Evolutionary conservation across 2,797 vertebrate species (phyloP), one percentile per base, ranked within the genome.

Genomic region (Muscicapa comitata): DNA sequence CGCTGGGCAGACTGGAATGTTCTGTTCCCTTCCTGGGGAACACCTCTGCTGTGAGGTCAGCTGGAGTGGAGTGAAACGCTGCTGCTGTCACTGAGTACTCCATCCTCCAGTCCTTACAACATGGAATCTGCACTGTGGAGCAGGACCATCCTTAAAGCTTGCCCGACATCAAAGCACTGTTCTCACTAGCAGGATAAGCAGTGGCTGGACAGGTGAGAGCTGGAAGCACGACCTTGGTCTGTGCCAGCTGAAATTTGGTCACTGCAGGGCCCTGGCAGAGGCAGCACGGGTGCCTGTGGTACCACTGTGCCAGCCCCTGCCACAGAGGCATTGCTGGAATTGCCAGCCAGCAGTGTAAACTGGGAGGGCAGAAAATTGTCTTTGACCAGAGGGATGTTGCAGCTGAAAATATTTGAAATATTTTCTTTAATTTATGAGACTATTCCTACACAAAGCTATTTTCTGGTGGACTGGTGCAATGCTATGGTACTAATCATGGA

Each of bases 231-330:
- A 6, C 33, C 23, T 9, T 61, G 29, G 26, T 25, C 38, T 25
- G 31, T 29, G 50, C 28, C 28, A 62, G 68, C 29, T 21, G 1
- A 18, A 20, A 19, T 5, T 40, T 45, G 11, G 29, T 33, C 63
- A 9, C 47, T 1, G 3, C 47, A 19, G 62, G 71, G n/a, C 16
- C 19, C 62, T 45, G 11, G 65, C 31, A 31, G 43, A 37, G 67
- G 31, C 75, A 33, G 40, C 10, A 0, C 0, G 0, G 0, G 14
- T 48, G 18, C 51, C 31, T 4, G 33, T n/a, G 53, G 40, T n/a
- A 3, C 23, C 57, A 2, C 33, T n/a, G n/a, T 35, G 50, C 29
- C 65, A 76, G 51, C 35, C 28, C 40, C 57, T 80, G 58, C 40
- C 53, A 8, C 21, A 11, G 5, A 40, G 35, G 15, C 26, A 10